Conservation (phyloP, 2,888 invertebrate species). For the Merodon equestris region DNA sequence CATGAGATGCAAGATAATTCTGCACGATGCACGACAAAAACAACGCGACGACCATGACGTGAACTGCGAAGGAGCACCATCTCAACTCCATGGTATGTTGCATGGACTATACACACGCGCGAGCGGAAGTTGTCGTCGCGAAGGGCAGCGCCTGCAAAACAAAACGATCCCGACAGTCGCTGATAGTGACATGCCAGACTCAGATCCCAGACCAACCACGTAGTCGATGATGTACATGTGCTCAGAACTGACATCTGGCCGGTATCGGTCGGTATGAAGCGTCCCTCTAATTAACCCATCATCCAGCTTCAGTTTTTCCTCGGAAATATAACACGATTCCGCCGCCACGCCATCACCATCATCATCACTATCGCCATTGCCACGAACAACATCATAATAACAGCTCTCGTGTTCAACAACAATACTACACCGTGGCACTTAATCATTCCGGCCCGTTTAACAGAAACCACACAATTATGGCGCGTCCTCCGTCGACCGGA, state of each 20-base stretch:
- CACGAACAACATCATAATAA: slow-evolving; percentile 30
- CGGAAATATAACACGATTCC: too few relatives aligned
- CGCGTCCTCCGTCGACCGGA: background rate
- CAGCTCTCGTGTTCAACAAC: slow-evolving; percentile 57
- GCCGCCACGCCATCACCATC: too few relatives aligned
- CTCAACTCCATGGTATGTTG: slow-evolving; percentile 30
- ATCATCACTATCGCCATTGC: too few relatives aligned
- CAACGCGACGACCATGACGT: slow-evolving; percentile 15
- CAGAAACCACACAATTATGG: slow-evolving; percentile 51
- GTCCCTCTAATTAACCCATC: too few relatives aligned
- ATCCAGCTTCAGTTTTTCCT: too few relatives aligned
- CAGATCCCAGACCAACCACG: slow-evolving; percentile 66
- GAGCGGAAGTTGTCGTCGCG: slow-evolving; percentile 57
- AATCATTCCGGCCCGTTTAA: slow-evolving; percentile 55
- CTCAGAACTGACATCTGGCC: background rate
- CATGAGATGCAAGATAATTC: slow-evolving; percentile 65
- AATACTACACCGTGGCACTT: slow-evolving; percentile 40
- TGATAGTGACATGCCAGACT: slow-evolving; percentile 49
- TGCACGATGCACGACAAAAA: slow-evolving; percentile 62
- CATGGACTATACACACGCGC: slow-evolving; percentile 27
- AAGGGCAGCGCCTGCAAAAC: slow-evolving; percentile 59
- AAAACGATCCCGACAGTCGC: slow-evolving; percentile 56
- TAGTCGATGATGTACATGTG: slow-evolving; percentile 50
- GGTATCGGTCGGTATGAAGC: too few relatives aligned
- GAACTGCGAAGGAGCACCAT: slow-evolving; percentile 17